Evolutionary conservation across 2,797 vertebrate genomes (phyloP).

Genomic region (Cichlasoma orientale): DNA sequence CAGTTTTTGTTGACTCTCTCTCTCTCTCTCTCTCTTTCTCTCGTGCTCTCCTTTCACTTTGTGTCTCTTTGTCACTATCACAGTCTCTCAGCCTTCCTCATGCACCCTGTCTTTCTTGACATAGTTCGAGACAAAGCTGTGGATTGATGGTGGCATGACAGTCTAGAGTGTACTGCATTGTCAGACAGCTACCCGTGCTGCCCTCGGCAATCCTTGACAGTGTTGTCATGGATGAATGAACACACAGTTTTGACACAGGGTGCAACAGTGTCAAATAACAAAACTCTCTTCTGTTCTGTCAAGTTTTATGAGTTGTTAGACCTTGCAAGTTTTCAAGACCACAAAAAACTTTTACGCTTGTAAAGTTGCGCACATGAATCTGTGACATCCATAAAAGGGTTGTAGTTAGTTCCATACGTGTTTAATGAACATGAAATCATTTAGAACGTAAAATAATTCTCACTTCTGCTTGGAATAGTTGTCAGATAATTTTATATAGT

Average conservation of each 20-base stretch:
- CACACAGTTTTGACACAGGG: slow-evolving; percentile 63
- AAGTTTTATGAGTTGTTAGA: slow-evolving; percentile 46
- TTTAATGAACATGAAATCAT: slow-evolving; percentile 1
- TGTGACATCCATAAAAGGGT: background rate
- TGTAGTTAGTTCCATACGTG: background rate
- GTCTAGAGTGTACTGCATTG: slow-evolving; percentile 55
- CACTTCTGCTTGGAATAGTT: slow-evolving; percentile 11
- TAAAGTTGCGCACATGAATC: background rate
- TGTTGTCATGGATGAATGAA: slow-evolving; percentile 72
- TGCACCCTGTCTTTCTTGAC: slow-evolving; percentile 41
- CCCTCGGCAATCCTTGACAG: slow-evolving; percentile 69
- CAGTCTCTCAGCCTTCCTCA: slow-evolving; percentile 37
- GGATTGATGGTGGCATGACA: slow-evolving; percentile 70
- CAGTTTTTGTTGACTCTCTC: background rate
- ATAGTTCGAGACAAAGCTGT: slow-evolving; percentile 58
- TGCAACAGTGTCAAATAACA: slow-evolving; percentile 64
- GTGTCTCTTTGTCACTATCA: slow-evolving; percentile 24
- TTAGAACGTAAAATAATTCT: slow-evolving; percentile 21
- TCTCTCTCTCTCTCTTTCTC: background rate
- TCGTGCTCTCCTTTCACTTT: slow-evolving; percentile 9
- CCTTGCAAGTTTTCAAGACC: slow-evolving; percentile 34
- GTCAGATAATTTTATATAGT: slow-evolving; percentile 45
- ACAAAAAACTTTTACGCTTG: slow-evolving; percentile 4
- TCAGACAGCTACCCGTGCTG: slow-evolving; percentile 63
- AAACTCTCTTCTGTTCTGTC: slow-evolving; percentile 49